Evolutionary conservation across 2,113 vertebrate species (phyloP).

Genomic region (Peromyscus californicus): DNA sequence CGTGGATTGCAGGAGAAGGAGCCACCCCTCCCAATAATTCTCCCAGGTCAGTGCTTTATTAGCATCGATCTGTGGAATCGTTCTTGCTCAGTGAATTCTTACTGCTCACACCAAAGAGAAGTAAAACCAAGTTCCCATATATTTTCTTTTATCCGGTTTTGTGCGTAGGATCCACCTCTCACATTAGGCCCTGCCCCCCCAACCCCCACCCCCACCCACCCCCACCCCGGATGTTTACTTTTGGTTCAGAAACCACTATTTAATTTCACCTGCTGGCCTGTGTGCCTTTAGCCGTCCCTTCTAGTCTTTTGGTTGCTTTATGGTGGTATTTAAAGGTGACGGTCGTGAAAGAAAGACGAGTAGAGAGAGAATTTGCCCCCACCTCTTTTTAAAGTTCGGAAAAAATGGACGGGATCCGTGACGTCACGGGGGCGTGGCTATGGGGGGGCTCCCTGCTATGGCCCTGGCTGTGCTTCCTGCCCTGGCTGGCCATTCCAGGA

Average conservation of each 20-base stretch:
- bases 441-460: not conserved
- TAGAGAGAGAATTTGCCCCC: constrained; percentile 54
- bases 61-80: not conserved
- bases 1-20: not conserved
- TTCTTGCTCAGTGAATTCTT: constrained; percentile 39
- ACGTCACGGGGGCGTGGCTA: not conserved
- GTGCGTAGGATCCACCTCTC: constrained; percentile 3
- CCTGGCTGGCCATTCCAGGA: not conserved
- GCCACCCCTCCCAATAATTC: not conserved
- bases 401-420: not conserved
- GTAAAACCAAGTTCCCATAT: not conserved
- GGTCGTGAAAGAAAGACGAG: not conserved
- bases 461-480: not conserved
- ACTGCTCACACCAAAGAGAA: not conserved
- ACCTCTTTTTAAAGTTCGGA: constrained; percentile 68
- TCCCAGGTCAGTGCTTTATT: not conserved
- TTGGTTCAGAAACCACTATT: not conserved
- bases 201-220: not conserved
- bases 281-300: constrained; percentile 2
- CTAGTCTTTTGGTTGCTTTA: not conserved
- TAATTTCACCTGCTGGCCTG: constrained; percentile 22
- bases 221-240: not conserved
- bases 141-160: not conserved
- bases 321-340: constrained; percentile 1
- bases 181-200: not conserved